phyloP scores from a whole-genome alignment of 2,797 vertebrate genomes.

The Natrix natrix region DNA sequence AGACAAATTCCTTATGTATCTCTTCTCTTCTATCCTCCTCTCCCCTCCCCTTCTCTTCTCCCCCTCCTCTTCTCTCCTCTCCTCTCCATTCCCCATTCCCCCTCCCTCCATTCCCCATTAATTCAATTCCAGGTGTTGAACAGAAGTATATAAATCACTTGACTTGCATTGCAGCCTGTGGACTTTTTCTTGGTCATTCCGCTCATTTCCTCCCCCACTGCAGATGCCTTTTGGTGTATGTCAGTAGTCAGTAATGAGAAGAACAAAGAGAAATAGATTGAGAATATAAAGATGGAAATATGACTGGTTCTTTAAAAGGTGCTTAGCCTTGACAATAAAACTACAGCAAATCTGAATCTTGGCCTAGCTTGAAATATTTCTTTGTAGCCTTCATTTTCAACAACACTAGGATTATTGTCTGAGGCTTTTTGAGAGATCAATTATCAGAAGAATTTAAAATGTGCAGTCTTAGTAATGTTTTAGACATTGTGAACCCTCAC shows the following conservation, averaged over 20 bases:
- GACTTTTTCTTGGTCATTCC: not conserved
- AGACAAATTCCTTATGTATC: not conserved
- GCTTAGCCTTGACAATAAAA: not conserved
- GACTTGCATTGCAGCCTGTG: not conserved
- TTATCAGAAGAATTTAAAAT: not conserved
- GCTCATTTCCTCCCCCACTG: not conserved
- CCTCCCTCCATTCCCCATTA: not conserved
- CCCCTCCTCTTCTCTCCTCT: no score
- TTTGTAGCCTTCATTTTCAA: not conserved
- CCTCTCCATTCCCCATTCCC: no score
- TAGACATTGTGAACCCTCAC: not conserved
- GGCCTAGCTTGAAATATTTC: not conserved
- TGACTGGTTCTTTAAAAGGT: not conserved
- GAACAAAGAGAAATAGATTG: not conserved
- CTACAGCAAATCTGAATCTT: not conserved
- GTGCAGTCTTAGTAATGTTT: not conserved
- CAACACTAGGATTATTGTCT: not conserved
- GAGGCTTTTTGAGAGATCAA: not conserved
- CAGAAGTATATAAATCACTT: not conserved
- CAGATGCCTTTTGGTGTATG: not conserved
- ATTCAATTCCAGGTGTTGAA: not conserved
- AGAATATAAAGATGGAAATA: not conserved
- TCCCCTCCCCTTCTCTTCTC: no score
- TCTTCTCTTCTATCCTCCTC: no score
- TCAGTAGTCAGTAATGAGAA: not conserved